phyloP scores from a whole-genome alignment of 2,888 invertebrate genomes.

The Leucoma salicis region DNA sequence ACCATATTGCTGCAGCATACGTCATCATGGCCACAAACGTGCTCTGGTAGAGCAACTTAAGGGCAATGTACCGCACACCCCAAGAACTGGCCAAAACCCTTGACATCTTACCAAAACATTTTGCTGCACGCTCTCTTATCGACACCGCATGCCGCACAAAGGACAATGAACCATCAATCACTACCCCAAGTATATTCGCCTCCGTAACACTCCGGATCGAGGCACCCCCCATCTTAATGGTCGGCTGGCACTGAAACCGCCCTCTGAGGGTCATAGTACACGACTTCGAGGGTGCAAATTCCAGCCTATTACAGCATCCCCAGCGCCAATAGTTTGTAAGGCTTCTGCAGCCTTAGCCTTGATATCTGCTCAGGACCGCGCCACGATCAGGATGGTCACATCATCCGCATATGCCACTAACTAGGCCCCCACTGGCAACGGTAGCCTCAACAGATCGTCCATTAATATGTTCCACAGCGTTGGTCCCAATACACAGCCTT shows the following conservation, averaged over 20 bases:
- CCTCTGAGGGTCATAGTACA: constrained; percentile 19
- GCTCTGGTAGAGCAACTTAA: not conserved
- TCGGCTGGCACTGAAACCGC: not conserved
- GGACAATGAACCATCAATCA: not conserved
- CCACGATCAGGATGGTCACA: constrained; percentile 24
- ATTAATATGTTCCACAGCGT: constrained; percentile 29
- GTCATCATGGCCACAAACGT: not conserved
- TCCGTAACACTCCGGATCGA: not conserved
- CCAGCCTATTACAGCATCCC: constrained; percentile 3
- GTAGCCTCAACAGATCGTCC: constrained; percentile 29
- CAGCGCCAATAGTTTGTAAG: too few relatives aligned
- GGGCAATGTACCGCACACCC: constrained; percentile 1
- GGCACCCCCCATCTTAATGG: fast-evolving
- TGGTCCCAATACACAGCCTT: constrained; percentile 26
- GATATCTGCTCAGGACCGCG: constrained; percentile 1
- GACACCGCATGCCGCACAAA: too few relatives aligned
- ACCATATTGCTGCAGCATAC: not conserved
- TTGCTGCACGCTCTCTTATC: too few relatives aligned
- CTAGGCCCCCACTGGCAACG: constrained; percentile 13
- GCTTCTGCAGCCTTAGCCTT: too few relatives aligned
- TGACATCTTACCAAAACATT: too few relatives aligned
- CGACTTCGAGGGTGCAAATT: constrained; percentile 27
- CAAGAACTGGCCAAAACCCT: constrained; percentile 6
- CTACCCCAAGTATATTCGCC: not conserved
- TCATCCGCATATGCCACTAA: constrained; percentile 33